Percentiles rank a stretch among this genome's conserved stretches.
phyloP scores from a whole-genome alignment of 2,113 vertebrate species.

The Stercorarius parasiticus region DNA sequence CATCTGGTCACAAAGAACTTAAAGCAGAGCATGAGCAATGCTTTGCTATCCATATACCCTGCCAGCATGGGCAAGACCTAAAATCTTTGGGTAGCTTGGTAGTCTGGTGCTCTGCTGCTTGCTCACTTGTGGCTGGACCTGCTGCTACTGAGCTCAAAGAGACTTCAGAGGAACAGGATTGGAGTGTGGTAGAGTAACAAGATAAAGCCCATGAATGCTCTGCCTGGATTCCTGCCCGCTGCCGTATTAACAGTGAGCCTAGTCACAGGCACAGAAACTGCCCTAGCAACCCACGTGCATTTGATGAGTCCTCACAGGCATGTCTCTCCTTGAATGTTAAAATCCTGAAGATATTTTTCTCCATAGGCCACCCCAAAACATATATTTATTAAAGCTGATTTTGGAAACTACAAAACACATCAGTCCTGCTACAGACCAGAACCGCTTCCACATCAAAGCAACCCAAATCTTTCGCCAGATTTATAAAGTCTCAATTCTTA shows the following conservation, averaged over 20 bases:
- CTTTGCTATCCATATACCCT: background rate
- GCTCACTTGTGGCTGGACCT: background rate
- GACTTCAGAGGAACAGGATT: background rate
- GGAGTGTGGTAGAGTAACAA: background rate
- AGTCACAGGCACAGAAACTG: background rate
- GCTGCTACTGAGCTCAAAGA: background rate
- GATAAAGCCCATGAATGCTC: background rate
- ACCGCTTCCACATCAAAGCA: constrained; percentile 66
- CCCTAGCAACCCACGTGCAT: background rate
- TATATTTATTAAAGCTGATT: constrained; percentile 29
- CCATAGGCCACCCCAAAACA: background rate
- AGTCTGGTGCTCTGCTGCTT: background rate
- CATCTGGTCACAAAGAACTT: background rate
- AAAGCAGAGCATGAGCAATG: background rate
- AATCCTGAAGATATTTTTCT: background rate
- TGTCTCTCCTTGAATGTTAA: background rate
- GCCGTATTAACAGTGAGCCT: background rate
- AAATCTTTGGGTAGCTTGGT: background rate
- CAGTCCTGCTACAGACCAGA: constrained; percentile 12
- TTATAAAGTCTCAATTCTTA: constrained; percentile 38
- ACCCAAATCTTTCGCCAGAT: constrained; percentile 6
- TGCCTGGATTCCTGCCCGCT: background rate
- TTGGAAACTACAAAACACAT: constrained; percentile 33
- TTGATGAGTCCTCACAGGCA: background rate
- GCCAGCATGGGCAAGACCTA: background rate